Base-by-base conservation (phyloP, 2,797 vertebrate species). In the Anguilla megastoma region DNA sequence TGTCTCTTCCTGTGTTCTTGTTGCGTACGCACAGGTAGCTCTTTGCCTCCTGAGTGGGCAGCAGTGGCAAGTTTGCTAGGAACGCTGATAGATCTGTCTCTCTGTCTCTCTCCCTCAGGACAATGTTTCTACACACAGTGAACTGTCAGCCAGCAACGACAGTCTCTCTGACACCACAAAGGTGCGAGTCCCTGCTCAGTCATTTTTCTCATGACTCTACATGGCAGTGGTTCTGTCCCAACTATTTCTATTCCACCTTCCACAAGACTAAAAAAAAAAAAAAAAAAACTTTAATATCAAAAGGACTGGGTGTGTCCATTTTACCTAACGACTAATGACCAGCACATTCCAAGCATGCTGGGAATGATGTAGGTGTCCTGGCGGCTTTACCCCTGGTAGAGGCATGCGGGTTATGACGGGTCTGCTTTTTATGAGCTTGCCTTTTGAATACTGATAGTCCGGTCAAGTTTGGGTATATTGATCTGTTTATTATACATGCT, bases 121-220 rank as follows among this genome's bases (percentile, higher is more conserved):
- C 89, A 33, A 89, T 85, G 0, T 0, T 0, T 69, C 63, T 27
- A 27, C 63, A 27, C 63, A 69, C 63, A n/a, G 7, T n/a, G 63
- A 69, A 9, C 63, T 69, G 2, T 86, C 90, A 8, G 91, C 90
- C 63, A 10, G 63, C 76, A 93, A 91, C 90, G 63, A 69, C 24
- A 90, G 89, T 89, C 60, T 93, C 71, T 89, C 90, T 1, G 90
- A 92, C 87, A 91, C 84, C n/a, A 87, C 86, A 4, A 92, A 93
- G 91, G 93, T 95, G 88, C 5, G 41, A 91, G 89, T 10, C 16
- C 56, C 69, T 71, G 8, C 27, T n/a, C 10, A 16, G 63, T 69
- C 63, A 27, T 27, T 69, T 7, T 27, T 27, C 16, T 58, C 63
- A 76, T 76, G 36, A 76, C 9, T 76, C n/a, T 1, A 71, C 69